Evolutionary conservation across 2,888 invertebrate genomes (phyloP), one percentile per base, ranked within the genome.

Genomic region (Oscheius sp.): DNA sequence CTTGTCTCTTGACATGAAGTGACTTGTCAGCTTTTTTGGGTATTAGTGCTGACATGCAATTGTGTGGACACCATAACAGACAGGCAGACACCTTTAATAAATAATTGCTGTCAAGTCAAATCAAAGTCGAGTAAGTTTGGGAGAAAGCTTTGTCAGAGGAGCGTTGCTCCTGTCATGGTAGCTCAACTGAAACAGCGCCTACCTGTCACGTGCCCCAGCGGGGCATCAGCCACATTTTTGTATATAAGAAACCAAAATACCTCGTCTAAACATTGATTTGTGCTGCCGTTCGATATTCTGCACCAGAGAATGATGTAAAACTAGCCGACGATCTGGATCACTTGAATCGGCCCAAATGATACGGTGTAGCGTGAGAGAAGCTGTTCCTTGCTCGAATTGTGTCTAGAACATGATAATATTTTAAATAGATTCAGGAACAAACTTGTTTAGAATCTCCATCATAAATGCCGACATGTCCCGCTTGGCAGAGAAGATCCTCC

Each of bases 321-420:
- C 79, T n/a, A 88, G 76, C 2, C 87, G 82, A 62, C 86, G 85
- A 72, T 84, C 84, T 13, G 87, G 87, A 75, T 89, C 86, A 11
- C 81, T 79, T 1, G 87, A 87, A 66, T 88, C 88, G 0, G 89
- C 88, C 88, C 88, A 88, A n/a, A 88, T 88, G 47, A 88, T 79
- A 35, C 88, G 80, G 62, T 86, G 85, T 29, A 86, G 79, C 11
- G 88, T 89, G 73, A 88, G 70, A 5, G 88, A 89, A 5, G 81
- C 86, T 0, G 88, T 87, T 35, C 88, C 88, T 70, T 85, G 85
- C 59, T 88, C 88, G 77, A 89, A 88, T 32, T 86, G 77, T 13
- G 85, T 84, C 84, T 86, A 70, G 55, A 86, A 81, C 50, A 11
- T 29, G 37, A 47, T 5, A 63, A 63, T 21, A 21, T 21, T 21